These are phyloP conservation scores for Perithous albicinctus DNA, from an alignment of 2,888 invertebrate genomes.

Conservation along the genomic window DNA sequence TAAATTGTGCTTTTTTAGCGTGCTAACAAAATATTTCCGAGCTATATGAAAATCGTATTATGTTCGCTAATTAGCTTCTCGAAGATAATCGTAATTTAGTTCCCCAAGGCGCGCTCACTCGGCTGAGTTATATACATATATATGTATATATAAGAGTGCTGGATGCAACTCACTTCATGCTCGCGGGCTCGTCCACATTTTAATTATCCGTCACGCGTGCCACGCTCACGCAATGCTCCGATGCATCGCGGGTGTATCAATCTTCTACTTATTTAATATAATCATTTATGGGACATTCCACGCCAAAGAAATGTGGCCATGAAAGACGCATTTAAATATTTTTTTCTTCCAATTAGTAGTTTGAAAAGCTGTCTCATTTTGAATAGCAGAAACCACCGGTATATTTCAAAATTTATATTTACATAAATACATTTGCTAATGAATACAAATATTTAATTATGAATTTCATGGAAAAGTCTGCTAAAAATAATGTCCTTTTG, in stretches of 20 bases:
- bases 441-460: no score
- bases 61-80: constrained; percentile 46
- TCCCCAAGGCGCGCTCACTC: constrained; percentile 24
- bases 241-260: background rate
- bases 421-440: no score
- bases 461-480: no score
- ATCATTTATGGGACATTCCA: background rate
- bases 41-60: constrained; percentile 41
- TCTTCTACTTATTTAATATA: background rate
- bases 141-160: no score
- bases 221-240: constrained; percentile 9
- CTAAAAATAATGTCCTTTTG: no score
- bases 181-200: constrained; percentile 36
- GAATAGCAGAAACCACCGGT: no score
- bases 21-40: constrained; percentile 13
- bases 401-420: no score
- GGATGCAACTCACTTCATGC: constrained; percentile 21
- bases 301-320: background rate
- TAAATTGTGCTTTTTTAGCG: constrained; percentile 13
- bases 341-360: background rate
- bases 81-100: constrained; percentile 52
- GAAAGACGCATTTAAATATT: background rate
- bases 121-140: constrained; percentile 21
- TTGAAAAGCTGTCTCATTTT: no score
- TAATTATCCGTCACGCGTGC: constrained; percentile 41